These are phyloP conservation scores for Timandra comae DNA, from an alignment of 2,888 invertebrate genomes.

Conservation along the genomic window DNA sequence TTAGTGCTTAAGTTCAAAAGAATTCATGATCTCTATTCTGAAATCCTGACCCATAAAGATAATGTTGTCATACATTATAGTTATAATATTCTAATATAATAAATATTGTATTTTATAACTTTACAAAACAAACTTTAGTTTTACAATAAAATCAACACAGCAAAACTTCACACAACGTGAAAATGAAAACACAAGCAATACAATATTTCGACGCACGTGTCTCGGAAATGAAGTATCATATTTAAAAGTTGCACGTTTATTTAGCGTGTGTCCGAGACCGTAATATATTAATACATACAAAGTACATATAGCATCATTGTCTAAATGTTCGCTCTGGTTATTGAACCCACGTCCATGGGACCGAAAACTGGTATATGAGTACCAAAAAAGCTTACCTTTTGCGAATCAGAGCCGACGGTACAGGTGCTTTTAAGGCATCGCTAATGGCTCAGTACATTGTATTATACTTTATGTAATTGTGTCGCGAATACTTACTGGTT, in stretches of 20 bases:
- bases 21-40: no score
- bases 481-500: no score
- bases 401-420: slow-evolving; percentile 9
- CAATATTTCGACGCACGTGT: slow-evolving; percentile 25
- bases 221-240: slow-evolving; percentile 30
- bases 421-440: slow-evolving; percentile 22
- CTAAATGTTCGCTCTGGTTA: slow-evolving; percentile 64
- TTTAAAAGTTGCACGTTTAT: slow-evolving; percentile 30
- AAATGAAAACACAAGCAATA: no score
- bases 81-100: no score
- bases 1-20: no score
- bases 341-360: slow-evolving; percentile 45
- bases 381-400: slow-evolving; percentile 1
- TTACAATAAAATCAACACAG: no score
- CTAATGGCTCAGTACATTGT: slow-evolving; percentile 16
- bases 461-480: no score
- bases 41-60: no score
- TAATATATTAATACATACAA: slow-evolving; percentile 15
- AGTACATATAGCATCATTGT: slow-evolving; percentile 33
- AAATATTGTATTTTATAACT: no score
- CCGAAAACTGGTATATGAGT: slow-evolving; percentile 36
- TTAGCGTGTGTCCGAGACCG: slow-evolving; percentile 19
- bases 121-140: no score
- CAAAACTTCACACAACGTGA: no score
- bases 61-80: no score